Base-by-base conservation (phyloP, 2,797 vertebrate species). In the Micromesistius poutassou region DNA sequence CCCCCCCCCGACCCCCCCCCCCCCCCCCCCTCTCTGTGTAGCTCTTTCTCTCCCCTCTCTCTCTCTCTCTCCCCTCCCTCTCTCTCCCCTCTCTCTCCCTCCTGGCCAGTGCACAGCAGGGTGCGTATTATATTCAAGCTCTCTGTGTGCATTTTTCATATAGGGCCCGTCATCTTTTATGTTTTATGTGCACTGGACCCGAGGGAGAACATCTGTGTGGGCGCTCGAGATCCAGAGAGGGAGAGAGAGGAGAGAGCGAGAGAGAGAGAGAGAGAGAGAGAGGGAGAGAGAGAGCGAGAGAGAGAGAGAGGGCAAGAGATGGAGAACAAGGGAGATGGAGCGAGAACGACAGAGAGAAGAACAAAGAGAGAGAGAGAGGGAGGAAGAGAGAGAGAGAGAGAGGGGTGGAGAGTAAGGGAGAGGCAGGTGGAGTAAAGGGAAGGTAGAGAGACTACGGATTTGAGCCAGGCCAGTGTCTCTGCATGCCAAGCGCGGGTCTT, bases 121-220 rank as follows among this genome's bases (percentile, higher is more conserved):
- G 89, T 90, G 93, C 93, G 76, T 90, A 94, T 94, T 94, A 94
- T 94, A 92, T 92, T 92, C 93, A 90, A 89, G 89, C 81, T 83
- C 46, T 55, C 92, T 91, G 91, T 93, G 94, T 94, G 93, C 93
- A 94, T 94, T 94, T 94, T 94, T 94, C 92, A 93, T 93, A 94
- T 94, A 94, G 19, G 46, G 46, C 46, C 91, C 85, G 89, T 91
- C 83, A 80, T 84, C 91, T 93, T 94, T 94, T 94, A 94, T 94
- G 94, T 93, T 94, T 94, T 93, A 93, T 94, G 91, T 91, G 92
- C 91, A 84, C 86, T 55, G 88, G 82, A 91, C 94, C 93, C 94
- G 85, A 85, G 93, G 91, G 93, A 93, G 92, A 94, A 92, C 93
- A 93, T 92, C 90, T 93, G 94, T 93, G 93, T 93, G 91, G 91